These are phyloP conservation scores for Atherix ibis DNA, from an alignment of 2,888 invertebrate species.

Conservation along the genomic window DNA sequence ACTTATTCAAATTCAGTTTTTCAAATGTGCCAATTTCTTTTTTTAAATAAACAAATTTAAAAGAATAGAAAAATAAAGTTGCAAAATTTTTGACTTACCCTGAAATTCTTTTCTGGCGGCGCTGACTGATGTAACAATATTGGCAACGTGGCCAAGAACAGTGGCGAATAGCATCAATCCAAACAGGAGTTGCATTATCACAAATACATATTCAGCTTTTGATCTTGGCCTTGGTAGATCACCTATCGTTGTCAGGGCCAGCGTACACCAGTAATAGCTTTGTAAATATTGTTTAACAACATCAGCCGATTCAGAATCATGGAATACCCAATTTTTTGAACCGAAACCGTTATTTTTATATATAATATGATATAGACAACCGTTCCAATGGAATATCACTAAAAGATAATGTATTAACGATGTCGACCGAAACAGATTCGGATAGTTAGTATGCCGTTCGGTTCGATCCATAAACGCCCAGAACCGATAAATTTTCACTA, in stretches of 20 bases:
- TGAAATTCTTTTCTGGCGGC: conserved; percentile 96
- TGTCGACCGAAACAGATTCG: conserved; percentile 85
- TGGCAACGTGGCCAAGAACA: conserved; percentile 92
- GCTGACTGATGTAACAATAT: conserved; percentile 95
- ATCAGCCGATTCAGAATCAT: conserved; percentile 71
- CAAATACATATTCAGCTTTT: conserved; percentile 89
- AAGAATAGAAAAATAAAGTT: too few species aligned
- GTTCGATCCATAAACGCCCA: conserved; percentile 98
- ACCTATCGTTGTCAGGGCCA: conserved; percentile 90
- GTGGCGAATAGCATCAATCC: conserved; percentile 91
- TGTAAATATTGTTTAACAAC: conserved; percentile 90
- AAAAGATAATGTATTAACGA: conserved; percentile 89
- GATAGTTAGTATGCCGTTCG: conserved; percentile 96
- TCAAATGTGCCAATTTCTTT: too few species aligned
- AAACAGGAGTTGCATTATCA: conserved; percentile 86
- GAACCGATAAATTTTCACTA: conserved; percentile 95
- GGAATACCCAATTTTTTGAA: conserved; percentile 83
- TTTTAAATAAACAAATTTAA: too few species aligned
- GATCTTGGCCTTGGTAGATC: conserved; percentile 81
- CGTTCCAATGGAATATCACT: conserved; percentile 99
- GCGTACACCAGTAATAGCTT: conserved; percentile 96
- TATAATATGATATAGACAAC: conserved; percentile 94
- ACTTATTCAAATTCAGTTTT: too few species aligned
- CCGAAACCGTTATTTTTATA: conserved; percentile 91
- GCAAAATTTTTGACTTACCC: conserved; percentile 55